Conservation (phyloP, 2,113 vertebrate species). For the Camelus bactrianus region DNA sequence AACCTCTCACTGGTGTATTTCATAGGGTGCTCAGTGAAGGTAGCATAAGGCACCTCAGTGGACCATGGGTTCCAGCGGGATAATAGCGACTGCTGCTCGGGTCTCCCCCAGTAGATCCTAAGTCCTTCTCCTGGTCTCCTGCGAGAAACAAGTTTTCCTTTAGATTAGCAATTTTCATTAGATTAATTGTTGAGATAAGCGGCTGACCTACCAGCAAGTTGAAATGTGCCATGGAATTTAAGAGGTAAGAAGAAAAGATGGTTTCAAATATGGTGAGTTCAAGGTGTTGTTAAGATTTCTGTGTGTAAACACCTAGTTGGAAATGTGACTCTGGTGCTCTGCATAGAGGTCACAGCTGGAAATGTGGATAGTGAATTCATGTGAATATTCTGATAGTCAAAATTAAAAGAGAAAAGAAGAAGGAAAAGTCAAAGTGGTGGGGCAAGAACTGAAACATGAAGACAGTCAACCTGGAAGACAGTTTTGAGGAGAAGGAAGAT, state of each 20-base stretch:
- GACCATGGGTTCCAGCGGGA: slow-evolving; percentile 91
- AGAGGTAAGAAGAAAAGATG: neutral
- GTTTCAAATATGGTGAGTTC: neutral
- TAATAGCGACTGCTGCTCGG: slow-evolving; percentile 86
- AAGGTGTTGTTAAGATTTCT: neutral
- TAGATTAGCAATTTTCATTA: slow-evolving; percentile 15
- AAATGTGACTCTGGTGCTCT: neutral
- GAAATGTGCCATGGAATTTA: neutral
- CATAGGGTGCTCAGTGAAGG: slow-evolving; percentile 89
- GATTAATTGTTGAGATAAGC: neutral
- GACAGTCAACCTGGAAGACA: neutral
- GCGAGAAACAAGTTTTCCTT: slow-evolving; percentile 56
- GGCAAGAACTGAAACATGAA: neutral
- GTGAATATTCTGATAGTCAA: neutral
- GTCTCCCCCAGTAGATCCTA: slow-evolving; percentile 87
- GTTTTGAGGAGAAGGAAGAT: neutral
- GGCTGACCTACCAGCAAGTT: neutral
- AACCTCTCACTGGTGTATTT: slow-evolving; percentile 84
- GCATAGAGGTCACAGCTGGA: neutral
- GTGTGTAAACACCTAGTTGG: neutral
- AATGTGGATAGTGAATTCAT: neutral
- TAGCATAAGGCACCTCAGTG: slow-evolving; percentile 87
- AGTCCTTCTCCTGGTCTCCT: slow-evolving; percentile 91
- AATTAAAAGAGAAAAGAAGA: neutral
- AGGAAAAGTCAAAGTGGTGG: neutral